A percentile compares a stretch with the other conserved stretches of the same genome.
Evolutionary conservation across 2,888 invertebrate genomes (phyloP).

Genomic region (Cynaeus angustus): DNA sequence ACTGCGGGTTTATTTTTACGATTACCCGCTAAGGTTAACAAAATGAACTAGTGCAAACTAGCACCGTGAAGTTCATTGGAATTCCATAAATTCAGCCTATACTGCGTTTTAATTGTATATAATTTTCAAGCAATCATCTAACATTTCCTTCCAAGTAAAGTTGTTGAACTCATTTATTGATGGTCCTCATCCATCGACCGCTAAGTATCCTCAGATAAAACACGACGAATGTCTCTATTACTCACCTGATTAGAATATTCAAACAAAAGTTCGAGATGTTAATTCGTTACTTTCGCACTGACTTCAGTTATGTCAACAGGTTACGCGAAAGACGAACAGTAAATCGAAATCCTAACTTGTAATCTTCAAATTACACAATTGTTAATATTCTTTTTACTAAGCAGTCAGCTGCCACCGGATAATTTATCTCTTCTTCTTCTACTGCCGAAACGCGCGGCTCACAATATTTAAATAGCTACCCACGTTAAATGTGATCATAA

Average conservation of each 20-base stretch:
- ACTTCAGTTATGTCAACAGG: conserved; percentile 24
- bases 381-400: conserved; percentile 16
- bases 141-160: conserved; percentile 8
- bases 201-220: not conserved
- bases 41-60: not conserved
- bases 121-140: conserved; percentile 8
- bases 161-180: conserved; percentile 16
- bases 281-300: conserved; percentile 16
- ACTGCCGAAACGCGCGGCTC: conserved; percentile 1
- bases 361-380: conserved; percentile 29
- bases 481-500: conserved; percentile 4
- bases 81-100: conserved; percentile 11
- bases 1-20: too few relatives aligned
- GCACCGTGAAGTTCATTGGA: conserved; percentile 9
- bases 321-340: not conserved
- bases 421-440: conserved; percentile 25
- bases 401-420: conserved; percentile 13
- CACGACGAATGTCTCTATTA: not conserved
- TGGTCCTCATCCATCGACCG: conserved; percentile 2
- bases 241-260: conserved; percentile 4
- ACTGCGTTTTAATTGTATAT: conserved; percentile 13
- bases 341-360: conserved; percentile 7
- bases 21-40: not conserved
- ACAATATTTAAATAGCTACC: conserved; percentile 19
- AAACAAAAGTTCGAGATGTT: conserved; percentile 6